Base-by-base conservation (phyloP, 1,140 invertebrate genomes). In the Gonatopus flavifemur region DNA sequence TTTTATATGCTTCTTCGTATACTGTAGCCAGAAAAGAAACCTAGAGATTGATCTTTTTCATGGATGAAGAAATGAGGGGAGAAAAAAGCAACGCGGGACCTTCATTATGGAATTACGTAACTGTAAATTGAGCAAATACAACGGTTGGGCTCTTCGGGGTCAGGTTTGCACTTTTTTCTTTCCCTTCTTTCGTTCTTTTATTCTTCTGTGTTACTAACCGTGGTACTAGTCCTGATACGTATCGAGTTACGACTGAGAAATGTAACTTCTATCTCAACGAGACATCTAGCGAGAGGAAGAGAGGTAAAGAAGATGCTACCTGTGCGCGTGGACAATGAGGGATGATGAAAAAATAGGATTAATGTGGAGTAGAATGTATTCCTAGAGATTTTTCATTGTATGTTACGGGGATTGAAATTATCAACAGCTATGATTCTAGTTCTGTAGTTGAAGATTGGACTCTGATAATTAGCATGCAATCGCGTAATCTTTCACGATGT, bases 121-220 rank as follows among this genome's bases (percentile, higher is more conserved):
- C 71, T 74, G 73, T 76, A 74, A 76, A 76, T 76, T 74, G 71
- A 72, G 68, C 73, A 73, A 73, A 73, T 72, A 76, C 68, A 74
- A 75, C 59, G 51, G 60, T 35, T 31, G 37, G 18, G 39, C 49
- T 55, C 53, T 50, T 39, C 30, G 47, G 45, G 47, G 51, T 59
- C 59, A 37, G 62, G 52, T 59, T 67, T 66, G 59, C 57, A 66
- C 67, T 68, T 70, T 52, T 57, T 59, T 46, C 31, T 36, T 62
- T 59, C 55, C 49, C 45, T 49, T 38, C 15, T 24, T n/a, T 36
- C 47, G 21, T 42, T 4, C 9, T n/a, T n/a, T 9, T 48, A 24
- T 46, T 43, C 21, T 25, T 13, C 32, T 53, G 40, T 55, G 32
- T 52, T 40, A 20, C 22, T 42, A 35, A 53, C 43, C 52, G 50